A percentile compares a stretch with the other conserved stretches of the same genome.
These are phyloP conservation scores for Aleadryas rufinucha DNA, from an alignment of 2,113 vertebrate species.

Conservation along the genomic window DNA sequence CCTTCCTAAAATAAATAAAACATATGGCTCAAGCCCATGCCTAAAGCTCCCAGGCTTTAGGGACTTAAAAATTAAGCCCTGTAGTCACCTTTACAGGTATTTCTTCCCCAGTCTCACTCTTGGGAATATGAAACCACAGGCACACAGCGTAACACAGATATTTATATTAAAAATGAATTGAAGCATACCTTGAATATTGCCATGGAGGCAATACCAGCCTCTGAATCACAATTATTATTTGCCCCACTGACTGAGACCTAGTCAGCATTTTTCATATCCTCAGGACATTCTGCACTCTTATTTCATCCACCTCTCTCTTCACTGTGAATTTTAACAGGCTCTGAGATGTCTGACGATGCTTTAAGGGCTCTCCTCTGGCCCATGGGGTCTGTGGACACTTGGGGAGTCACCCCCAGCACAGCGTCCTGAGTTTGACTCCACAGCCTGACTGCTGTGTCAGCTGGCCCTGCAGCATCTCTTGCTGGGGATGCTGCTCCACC, in stretches of 20 bases:
- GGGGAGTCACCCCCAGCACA: background rate
- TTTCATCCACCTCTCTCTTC: background rate
- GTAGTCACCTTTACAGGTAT: conserved; percentile 64
- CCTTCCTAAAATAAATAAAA: conserved; percentile 69
- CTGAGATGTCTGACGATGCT: background rate
- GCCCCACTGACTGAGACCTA: background rate
- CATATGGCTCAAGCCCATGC: conserved; percentile 47
- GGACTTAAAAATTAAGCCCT: conserved; percentile 60
- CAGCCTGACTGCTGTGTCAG: background rate
- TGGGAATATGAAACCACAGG: conserved; percentile 58
- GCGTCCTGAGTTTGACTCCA: background rate
- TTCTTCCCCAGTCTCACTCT: conserved; percentile 42
- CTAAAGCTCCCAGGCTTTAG: conserved; percentile 61
- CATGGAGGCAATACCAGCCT: background rate
- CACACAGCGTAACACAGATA: conserved; percentile 18
- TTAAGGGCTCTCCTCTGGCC: background rate
- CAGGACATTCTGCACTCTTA: background rate
- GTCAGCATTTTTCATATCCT: background rate
- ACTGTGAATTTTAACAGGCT: background rate
- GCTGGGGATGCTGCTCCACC: background rate
- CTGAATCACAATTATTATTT: conserved; percentile 31
- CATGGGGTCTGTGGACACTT: fast-evolving
- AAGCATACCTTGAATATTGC: conserved; percentile 58
- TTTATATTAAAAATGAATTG: conserved; percentile 62
- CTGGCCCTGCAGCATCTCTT: background rate